Evolutionary conservation across 2,113 vertebrate species (phyloP).

Genomic region (Myiopsitta monachus): DNA sequence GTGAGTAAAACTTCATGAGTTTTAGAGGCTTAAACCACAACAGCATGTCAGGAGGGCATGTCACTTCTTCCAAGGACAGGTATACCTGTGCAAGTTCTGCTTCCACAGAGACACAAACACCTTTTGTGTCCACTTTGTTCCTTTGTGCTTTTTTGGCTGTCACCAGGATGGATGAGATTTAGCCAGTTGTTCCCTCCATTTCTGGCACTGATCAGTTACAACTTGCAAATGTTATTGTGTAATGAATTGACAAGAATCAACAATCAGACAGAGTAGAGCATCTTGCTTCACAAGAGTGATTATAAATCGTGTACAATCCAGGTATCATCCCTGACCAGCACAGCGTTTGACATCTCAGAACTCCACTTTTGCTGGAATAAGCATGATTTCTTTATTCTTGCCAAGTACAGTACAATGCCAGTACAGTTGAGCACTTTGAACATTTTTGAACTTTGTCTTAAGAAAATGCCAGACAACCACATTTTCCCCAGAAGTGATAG

Average conservation of each 20-base stretch:
- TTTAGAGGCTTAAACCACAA: no score
- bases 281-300: neutral
- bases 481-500: neutral
- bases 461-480: neutral
- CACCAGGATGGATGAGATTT: neutral
- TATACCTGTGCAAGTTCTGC: neutral
- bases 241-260: neutral
- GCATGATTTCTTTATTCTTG: neutral
- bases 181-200: neutral
- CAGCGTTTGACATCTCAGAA: neutral
- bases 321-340: neutral
- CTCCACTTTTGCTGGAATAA: neutral
- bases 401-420: neutral
- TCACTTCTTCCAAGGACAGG: neutral
- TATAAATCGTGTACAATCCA: neutral
- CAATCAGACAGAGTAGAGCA: neutral
- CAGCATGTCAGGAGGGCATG: neutral
- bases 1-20: no score
- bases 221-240: neutral
- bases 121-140: neutral
- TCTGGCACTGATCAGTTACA: neutral
- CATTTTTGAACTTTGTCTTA: neutral
- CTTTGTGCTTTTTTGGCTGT: neutral
- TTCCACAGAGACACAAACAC: neutral
- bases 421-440: neutral